Base-by-base conservation (phyloP, 2,113 vertebrate species). In the Mustela lutreola region DNA sequence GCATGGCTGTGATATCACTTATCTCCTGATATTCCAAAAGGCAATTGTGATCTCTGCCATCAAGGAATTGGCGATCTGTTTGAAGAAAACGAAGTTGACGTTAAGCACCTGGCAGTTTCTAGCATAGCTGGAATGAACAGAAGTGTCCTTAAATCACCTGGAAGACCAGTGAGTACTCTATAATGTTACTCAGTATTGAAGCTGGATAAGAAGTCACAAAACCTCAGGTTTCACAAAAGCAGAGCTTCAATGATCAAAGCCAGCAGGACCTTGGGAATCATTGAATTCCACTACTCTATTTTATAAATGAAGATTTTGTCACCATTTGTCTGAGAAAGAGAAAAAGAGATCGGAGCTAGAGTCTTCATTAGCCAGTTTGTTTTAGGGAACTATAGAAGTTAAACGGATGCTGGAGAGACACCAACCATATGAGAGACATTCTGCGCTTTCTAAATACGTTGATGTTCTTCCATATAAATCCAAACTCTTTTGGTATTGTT, bases 151-250 rank as follows among this genome's bases (percentile, higher is more conserved):
- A 89, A 83, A 60, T 71, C n/a, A 62, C 87, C 60, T 62, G 7
- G 4, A 58, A 62, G 33, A 62, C 87, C 63, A 60, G 73, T 22
- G 31, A 67, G 31, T 22, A 79, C 7, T 28, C 26, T 22, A n/a
- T n/a, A 78, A 82, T n/a, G 82, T 53, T 67, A 71, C 62, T 92
- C 28, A 83, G 31, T 60, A 79, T 89, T 91, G 70, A 73, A 94
- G 65, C 39, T 50, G 80, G 48, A 24, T 90, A 45, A 92, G 48
- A 90, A 48, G 31, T 83, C 53, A 79, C 62, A 89, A 93, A 89
- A 71, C 4, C 45, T 95, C 50, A 75, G 26, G 31, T 96, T 92
- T 96, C 73, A 95, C 83, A 88, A 90, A 96, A 81, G 67, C 11
- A 89, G 73, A 48, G 15, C 16, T 48, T 96, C 67, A 80, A 45